Evolutionary conservation across 2,113 vertebrate species (phyloP).

Genomic region (Ibidorhyncha struthersii): DNA sequence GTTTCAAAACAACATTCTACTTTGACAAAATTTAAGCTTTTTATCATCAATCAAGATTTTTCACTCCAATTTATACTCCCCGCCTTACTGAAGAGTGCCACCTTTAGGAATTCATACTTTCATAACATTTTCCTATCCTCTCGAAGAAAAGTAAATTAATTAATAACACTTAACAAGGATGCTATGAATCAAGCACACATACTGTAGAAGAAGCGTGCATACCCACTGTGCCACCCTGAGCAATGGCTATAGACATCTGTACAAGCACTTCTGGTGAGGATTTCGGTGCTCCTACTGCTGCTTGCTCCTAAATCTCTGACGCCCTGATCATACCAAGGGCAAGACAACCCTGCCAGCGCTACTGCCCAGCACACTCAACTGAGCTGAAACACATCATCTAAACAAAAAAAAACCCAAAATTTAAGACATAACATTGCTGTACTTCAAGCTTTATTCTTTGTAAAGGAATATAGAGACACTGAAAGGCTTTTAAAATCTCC

Average conservation of each 20-base stretch:
- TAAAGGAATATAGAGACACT: neutral
- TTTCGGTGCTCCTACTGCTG: conserved; percentile 73
- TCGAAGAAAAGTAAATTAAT: neutral
- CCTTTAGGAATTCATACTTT: neutral
- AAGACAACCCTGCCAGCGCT: conserved; percentile 64
- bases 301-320: conserved; percentile 75
- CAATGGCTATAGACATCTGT: conserved; percentile 74
- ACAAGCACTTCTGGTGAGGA: conserved; percentile 73
- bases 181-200: neutral
- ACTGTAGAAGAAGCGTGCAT: neutral
- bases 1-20: neutral
- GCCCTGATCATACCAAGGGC: conserved; percentile 73
- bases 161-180: neutral
- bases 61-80: neutral
- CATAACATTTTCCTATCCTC: neutral
- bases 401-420: neutral
- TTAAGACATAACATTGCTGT: neutral
- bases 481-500: neutral
- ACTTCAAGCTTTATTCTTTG: neutral
- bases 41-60: neutral
- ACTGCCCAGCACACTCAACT: conserved; percentile 78
- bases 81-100: neutral
- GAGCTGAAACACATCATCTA: conserved; percentile 78
- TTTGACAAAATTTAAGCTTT: neutral
- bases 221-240: conserved; percentile 74